phyloP scores from a whole-genome alignment of 2,797 vertebrate species.

The Takifugu ocellatus region DNA sequence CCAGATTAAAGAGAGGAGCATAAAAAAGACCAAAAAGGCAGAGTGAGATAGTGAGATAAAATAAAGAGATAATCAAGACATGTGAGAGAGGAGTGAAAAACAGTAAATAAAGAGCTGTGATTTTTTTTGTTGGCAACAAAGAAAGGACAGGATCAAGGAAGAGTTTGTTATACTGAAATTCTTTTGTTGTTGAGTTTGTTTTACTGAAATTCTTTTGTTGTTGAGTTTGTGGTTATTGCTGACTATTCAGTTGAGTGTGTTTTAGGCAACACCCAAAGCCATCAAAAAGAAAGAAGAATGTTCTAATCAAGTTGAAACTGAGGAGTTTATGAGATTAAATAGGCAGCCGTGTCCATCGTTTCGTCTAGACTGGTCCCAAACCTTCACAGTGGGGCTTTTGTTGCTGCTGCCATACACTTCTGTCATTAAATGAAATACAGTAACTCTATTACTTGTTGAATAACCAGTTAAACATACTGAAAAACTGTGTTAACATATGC shows the following conservation, averaged over 20 bases:
- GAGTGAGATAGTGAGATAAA: background rate
- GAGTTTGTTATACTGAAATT: no score
- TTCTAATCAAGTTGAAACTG: conserved; percentile 29
- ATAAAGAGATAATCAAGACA: conserved; percentile 1
- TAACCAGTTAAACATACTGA: no score
- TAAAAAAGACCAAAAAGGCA: background rate
- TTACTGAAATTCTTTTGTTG: no score
- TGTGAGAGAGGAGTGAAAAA: background rate
- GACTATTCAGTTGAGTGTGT: no score
- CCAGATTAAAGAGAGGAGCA: conserved; percentile 7
- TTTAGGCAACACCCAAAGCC: conserved; percentile 29
- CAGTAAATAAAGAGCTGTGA: no score
- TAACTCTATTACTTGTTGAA: no score
- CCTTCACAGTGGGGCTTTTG: conserved; percentile 16
- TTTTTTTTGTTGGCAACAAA: no score
- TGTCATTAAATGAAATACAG: no score
- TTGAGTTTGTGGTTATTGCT: no score
- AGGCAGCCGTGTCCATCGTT: conserved; percentile 29
- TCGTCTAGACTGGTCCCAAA: conserved; percentile 27
- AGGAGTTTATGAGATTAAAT: conserved; percentile 50
- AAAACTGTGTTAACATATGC: no score
- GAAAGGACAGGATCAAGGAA: conserved; percentile 1
- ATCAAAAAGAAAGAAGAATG: conserved; percentile 24
- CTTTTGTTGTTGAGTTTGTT: no score
- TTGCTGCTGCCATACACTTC: conserved; percentile 5